phyloP scores from a whole-genome alignment of 2,888 invertebrate genomes.

The Nasonovia ribisnigri region DNA sequence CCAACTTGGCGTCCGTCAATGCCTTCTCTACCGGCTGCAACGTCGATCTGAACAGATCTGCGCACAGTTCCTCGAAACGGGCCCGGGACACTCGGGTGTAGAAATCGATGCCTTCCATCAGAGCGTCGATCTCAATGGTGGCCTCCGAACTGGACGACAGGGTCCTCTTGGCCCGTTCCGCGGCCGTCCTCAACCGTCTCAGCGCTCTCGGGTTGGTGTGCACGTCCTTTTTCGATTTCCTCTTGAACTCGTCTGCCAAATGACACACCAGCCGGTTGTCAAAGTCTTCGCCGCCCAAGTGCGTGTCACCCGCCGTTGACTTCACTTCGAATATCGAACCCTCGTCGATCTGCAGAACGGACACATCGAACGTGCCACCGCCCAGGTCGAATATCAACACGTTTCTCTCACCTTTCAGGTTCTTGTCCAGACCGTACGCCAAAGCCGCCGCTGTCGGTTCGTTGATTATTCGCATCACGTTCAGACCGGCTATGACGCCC shows the following conservation, averaged over 20 bases:
- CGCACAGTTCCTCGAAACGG: conserved; percentile 82
- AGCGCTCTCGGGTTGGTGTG: no score
- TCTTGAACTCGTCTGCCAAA: no score
- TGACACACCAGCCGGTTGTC: conserved; percentile 71
- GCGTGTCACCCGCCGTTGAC: conserved; percentile 79
- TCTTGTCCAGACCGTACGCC: conserved; percentile 79
- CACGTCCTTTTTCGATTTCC: no score
- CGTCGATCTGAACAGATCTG: conserved; percentile 69
- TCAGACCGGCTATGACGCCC: conserved; percentile 85
- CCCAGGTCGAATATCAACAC: conserved; percentile 88
- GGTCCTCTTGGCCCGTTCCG: conserved; percentile 73
- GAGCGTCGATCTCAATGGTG: conserved; percentile 73
- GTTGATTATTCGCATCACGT: conserved; percentile 90
- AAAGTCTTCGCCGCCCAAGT: conserved; percentile 81
- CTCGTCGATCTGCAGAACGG: conserved; percentile 89
- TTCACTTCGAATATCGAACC: conserved; percentile 85
- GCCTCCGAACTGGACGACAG: conserved; percentile 73
- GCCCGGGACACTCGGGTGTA: conserved; percentile 81
- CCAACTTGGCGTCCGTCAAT: no score
- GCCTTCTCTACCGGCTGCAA: no score
- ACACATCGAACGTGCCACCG: conserved; percentile 94
- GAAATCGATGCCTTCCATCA: conserved; percentile 73
- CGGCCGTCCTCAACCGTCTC: conserved; percentile 68
- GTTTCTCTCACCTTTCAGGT: conserved; percentile 76
- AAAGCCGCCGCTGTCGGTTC: conserved; percentile 91